Base-by-base conservation (phyloP, 2,797 vertebrate genomes). In the Bradypus variegatus region DNA sequence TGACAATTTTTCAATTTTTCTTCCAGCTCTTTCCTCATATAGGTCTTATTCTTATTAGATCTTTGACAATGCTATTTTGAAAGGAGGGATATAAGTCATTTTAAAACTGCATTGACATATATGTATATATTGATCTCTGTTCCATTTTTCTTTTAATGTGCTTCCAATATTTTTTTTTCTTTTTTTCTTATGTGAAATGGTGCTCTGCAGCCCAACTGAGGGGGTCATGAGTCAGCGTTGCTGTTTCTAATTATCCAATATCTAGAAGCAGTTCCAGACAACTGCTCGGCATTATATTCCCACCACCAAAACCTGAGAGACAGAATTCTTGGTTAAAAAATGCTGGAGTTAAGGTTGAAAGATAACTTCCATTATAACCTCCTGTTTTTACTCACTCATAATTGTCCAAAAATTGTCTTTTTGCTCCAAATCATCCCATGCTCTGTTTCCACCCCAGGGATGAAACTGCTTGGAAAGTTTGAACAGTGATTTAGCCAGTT, bases 321-420 rank as follows among this genome's bases (percentile, higher is more conserved):
- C 89, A 85, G 92, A 76, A 85, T 70, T 93, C 89, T 86, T 69
- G 92, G 88, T 89, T 89, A 83, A 84, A 91, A 77, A 93, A 91
- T 3, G 55, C 94, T 60, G 12, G 89, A 89, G 84, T 82, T 93
- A 60, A 89, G 89, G 90, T 48, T 95, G 93, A 92, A 88, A 95
- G 93, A 93, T 90, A 87, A 36, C 81, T 88, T 93, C 86, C 86
- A 82, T 95, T 90, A 94, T 48, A 89, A 83, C 94, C 94, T 95
- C 94, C 95, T 95, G 94, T 93, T 95, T 94, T 91, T 90, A 91
- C 93, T 95, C 96, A 93, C 92, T 96, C 72, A n/a, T 94, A 94
- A 96, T 94, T 87, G 62, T 91, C 88, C 89, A 41, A 55, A 95
- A 93, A 95, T 93, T 79, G 90, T 95, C 90, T 94, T 93, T 90